Conservation (phyloP, 2,888 invertebrate species). For the Drosophila algonquin region DNA sequence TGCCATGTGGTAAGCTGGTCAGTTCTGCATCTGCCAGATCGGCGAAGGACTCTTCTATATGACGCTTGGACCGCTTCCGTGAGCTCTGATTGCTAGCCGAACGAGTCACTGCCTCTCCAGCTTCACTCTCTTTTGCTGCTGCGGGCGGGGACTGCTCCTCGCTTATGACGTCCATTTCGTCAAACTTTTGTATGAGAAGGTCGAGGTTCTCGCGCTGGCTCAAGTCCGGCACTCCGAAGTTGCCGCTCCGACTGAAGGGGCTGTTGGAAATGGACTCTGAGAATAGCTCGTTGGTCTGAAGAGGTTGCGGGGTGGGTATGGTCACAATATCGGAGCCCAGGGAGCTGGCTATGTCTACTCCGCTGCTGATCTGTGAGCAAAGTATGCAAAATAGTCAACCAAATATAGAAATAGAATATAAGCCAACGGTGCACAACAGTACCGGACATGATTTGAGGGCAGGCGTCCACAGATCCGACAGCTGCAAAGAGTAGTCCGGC, state of each 20-base stretch:
- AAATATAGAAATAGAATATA: neutral
- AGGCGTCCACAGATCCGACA: constrained; percentile 94
- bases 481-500: constrained; percentile 92
- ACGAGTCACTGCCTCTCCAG: constrained; percentile 13
- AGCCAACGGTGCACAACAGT: neutral
- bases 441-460: constrained; percentile 90
- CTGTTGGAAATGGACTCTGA: constrained; percentile 83
- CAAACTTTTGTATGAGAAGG: constrained; percentile 83
- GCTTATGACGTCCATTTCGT: constrained; percentile 82
- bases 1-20: constrained; percentile 51
- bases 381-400: neutral
- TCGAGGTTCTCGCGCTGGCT: constrained; percentile 80
- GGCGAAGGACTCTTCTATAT: constrained; percentile 44
- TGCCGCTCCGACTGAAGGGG: constrained; percentile 80
- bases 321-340: constrained; percentile 84
- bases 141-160: constrained; percentile 82
- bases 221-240: constrained; percentile 76
- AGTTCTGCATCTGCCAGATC: constrained; percentile 18
- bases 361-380: constrained; percentile 86
- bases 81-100: constrained; percentile 12
- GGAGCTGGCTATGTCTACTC: constrained; percentile 91
- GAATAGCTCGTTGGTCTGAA: constrained; percentile 82
- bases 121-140: neutral
- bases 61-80: constrained; percentile 50
- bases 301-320: constrained; percentile 81